Base-by-base conservation (phyloP, 2,888 invertebrate genomes). In the Linnaemya tessellans region DNA sequence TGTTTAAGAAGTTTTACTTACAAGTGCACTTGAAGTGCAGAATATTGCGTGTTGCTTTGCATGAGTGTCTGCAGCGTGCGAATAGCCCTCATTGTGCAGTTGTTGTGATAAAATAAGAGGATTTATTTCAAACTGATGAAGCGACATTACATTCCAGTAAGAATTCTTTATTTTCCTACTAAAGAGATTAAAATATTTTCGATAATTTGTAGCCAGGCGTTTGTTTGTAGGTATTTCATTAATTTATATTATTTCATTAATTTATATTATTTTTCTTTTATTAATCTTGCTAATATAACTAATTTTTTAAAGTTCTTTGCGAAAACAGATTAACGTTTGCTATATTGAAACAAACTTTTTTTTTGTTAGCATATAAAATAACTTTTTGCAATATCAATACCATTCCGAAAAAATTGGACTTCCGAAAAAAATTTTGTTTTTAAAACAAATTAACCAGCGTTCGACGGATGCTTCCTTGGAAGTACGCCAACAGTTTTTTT, bases 21-120 rank as follows among this genome's bases (percentile, higher is more conserved):
- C 43, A 73, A 78, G 71, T 80, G 67, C 54, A 51, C 54, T 70
- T 67, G 60, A 71, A 80, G 75, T 67, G 65, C 43, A 73, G 62
- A 62, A 65, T 67, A 71, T 75, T 70, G 20, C 25, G 30, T 74
- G 46, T 51, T 15, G 25, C 43, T 8, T 54, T 58, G 35, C 20
- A 30, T 35, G 1, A 65, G 15, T n/a, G 35, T 41, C 25, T 56
- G 5, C 25, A 46, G 25, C 49, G 51, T 65, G 30, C 30, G 58
- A 64, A 49, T 67, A n/a, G 70, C 35, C 51, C 71, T 80, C 9
- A 75, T 58, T 67, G n/a, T 30, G 15, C 11, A 71, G n/a, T 54
- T 64, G 11, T 64, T 30, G 20, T 11, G 7, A 71, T 46, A 43
- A 18, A 71, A 51, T 30, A 20, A 43, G 22, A 35, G 3, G 30